Conservation (phyloP, 2,797 vertebrate species). For the Botia almorhae region DNA sequence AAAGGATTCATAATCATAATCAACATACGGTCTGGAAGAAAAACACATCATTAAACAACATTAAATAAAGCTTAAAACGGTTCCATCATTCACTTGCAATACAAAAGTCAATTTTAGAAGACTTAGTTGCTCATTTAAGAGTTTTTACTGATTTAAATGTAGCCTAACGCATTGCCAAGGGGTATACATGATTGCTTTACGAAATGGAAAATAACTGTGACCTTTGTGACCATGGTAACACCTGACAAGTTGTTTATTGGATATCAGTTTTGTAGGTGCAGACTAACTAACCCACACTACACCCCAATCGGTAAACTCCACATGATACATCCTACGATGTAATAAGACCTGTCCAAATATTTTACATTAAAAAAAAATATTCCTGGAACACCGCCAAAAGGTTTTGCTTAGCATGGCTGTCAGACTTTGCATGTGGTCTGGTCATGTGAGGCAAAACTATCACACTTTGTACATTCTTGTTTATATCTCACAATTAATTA, state of each 20-base stretch:
- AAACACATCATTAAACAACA: slow-evolving; percentile 17
- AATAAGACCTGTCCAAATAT: not conserved
- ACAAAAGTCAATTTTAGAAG: not conserved
- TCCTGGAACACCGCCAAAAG: not conserved
- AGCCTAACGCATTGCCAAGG: not conserved
- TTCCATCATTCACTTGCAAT: not conserved
- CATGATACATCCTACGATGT: not conserved
- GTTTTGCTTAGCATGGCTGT: not conserved
- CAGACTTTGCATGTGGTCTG: not conserved
- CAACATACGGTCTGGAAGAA: slow-evolving; percentile 67
- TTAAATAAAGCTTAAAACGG: not conserved
- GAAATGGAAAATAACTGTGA: slow-evolving; percentile 34
- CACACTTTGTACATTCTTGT: not conserved
- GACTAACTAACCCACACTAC: not conserved
- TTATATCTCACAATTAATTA: not conserved
- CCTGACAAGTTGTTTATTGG: not conserved
- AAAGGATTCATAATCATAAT: slow-evolving; percentile 61
- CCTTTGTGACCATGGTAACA: slow-evolving; percentile 18
- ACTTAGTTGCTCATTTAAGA: not conserved
- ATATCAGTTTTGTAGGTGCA: not conserved
- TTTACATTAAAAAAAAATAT: not conserved
- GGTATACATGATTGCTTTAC: not conserved
- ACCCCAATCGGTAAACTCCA: not conserved
- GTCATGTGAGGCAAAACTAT: not conserved
- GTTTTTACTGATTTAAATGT: not conserved